These are phyloP conservation scores for Alviniconcha marisindica DNA, from an alignment of 1,140 invertebrate genomes.

Conservation along the genomic window DNA sequence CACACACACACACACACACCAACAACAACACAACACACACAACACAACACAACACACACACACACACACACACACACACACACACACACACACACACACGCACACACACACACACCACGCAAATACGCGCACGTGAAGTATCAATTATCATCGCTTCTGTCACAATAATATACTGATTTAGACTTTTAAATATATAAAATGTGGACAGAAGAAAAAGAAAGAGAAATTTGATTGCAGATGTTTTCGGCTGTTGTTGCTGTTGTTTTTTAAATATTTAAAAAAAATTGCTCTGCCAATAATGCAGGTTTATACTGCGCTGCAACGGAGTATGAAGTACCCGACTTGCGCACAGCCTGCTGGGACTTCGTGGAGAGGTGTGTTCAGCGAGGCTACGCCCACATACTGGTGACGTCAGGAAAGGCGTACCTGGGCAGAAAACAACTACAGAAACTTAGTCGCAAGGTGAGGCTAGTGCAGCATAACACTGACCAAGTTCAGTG, in stretches of 20 bases:
- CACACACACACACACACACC: no score
- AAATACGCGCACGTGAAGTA: not conserved
- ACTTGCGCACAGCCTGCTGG: constrained; percentile 17
- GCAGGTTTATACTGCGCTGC: not conserved
- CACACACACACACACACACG: no score
- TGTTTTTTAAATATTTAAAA: no score
- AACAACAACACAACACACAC: no score
- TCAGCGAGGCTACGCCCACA: not conserved
- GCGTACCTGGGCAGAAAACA: not conserved
- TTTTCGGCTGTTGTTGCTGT: not conserved
- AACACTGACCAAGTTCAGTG: no score
- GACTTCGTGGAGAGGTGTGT: constrained; percentile 5
- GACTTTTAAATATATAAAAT: not conserved
- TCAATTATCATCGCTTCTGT: not conserved
- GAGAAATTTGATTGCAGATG: not conserved
- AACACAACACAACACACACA: no score
- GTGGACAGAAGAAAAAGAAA: not conserved
- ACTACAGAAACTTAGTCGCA: not conserved
- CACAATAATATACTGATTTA: not conserved
- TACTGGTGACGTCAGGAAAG: not conserved
- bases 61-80: no score
- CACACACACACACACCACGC: no score
- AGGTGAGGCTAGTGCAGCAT: not conserved
- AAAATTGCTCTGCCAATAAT: no score
- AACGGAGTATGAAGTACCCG: not conserved